Conservation (phyloP, 2,113 vertebrate species). For the Lasiurus borealis region DNA sequence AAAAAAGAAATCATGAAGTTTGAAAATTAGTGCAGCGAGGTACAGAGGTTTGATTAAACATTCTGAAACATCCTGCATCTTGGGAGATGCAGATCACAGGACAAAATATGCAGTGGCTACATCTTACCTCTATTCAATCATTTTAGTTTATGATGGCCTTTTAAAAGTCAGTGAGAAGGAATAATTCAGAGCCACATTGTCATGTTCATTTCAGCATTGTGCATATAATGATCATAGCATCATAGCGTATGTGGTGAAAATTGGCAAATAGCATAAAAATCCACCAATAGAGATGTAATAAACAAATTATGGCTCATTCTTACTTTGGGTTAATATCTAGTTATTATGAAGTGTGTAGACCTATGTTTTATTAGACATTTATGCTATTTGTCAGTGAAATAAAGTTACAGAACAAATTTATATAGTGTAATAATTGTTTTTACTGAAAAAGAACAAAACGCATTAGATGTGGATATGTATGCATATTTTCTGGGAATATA, state of each 20-base stretch:
- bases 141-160: slow-evolving; percentile 9
- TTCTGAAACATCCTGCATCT: neutral
- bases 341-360: neutral
- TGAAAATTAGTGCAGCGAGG: neutral
- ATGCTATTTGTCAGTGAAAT: neutral
- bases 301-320: neutral
- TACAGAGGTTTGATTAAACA: neutral
- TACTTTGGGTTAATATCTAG: neutral
- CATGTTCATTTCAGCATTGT: neutral
- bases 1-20: neutral
- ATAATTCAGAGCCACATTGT: neutral
- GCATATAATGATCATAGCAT: neutral
- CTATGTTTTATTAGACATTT: slow-evolving; percentile 22
- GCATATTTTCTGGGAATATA: neutral
- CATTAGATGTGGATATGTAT: neutral
- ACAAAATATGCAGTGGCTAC: neutral
- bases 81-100: neutral
- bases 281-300: neutral
- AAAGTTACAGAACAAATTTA: neutral
- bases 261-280: neutral
- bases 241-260: neutral
- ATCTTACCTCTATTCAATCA: neutral
- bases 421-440: neutral
- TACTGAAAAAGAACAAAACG: neutral
- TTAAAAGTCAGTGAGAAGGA: neutral